Evolutionary conservation across 2,797 vertebrate genomes (phyloP), one percentile per base, ranked within the genome.

Genomic region (Gambusia yucatana): DNA sequence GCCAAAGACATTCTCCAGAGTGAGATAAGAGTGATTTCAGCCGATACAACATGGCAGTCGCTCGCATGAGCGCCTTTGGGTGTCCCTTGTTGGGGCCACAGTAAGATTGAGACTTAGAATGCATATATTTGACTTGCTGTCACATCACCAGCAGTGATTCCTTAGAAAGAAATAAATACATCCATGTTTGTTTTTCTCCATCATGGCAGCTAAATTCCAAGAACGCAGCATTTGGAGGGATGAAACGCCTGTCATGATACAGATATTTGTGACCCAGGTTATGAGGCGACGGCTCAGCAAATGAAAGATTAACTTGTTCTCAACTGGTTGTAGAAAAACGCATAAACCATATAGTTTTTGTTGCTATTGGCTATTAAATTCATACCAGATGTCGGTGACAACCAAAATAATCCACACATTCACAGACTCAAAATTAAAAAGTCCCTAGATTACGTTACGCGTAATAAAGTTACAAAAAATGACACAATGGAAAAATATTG

Each of bases 1-100:
- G 89, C 88, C 95, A 96, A 96, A 95, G 94, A 94, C 94, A 90
- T 93, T 83, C 89, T 92, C 89, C 83, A 17, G 81, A 88, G 89
- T 78, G 86, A 91, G 89, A 93, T 93, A 87, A 88, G 91, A 92
- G 85, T 87, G 91, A 94, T 95, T 91, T 90, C 81, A 87, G 82
- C 78, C 82, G 78, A 89, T 87, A 78, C 83, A 87, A 93, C 87
- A 87, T 77, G 88, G 89, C 87, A 87, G 89, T 71, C 20, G 77
- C 72, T 77, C 47, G 48, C 77, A 82, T 44, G 9, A 86, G 73
- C 3, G 70, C 84, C 81, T 59, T 70, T 10, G 33, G 85, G 84
- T 71, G 77, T 81, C 75, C n/a, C 73, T 59, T 82, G 74, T 77
- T 47, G 85, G 80, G 86, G 80, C 76, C 72, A 61, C 57, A 33